phyloP scores from a whole-genome alignment of 2,797 vertebrate genomes.

The Limnodromus scolopaceus region DNA sequence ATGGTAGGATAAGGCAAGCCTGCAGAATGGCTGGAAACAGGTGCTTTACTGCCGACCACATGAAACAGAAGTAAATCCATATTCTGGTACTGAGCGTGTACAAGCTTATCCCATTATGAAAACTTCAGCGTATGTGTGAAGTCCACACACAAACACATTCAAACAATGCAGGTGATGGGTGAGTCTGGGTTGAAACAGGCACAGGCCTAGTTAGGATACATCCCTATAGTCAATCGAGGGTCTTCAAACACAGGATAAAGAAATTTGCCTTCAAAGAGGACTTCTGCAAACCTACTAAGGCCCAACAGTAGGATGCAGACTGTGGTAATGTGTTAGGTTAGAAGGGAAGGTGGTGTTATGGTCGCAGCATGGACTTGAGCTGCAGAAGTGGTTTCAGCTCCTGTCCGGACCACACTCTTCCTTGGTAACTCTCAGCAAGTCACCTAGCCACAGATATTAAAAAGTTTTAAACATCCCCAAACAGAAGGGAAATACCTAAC shows the following conservation, averaged over 20 bases:
- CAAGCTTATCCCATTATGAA: background rate
- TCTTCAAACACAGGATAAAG: background rate
- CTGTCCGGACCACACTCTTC: background rate
- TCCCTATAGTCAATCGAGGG: rapidly evolving
- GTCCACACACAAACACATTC: background rate
- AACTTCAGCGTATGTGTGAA: background rate
- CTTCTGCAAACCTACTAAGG: background rate
- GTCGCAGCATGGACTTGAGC: background rate
- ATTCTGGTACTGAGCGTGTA: background rate
- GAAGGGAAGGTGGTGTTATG: background rate
- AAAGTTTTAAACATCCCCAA: background rate
- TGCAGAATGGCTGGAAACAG: background rate
- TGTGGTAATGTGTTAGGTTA: background rate
- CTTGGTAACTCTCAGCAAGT: background rate
- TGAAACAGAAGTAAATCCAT: background rate
- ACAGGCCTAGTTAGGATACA: background rate
- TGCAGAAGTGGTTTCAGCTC: background rate
- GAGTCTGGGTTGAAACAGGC: background rate
- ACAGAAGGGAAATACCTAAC: background rate
- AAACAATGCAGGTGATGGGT: rapidly evolving
- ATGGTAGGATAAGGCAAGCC: background rate
- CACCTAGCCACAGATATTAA: background rate
- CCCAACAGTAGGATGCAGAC: background rate
- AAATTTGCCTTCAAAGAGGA: background rate
- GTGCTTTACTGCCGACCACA: background rate